Evolutionary conservation across 2,797 vertebrate species (phyloP), one percentile per base, ranked within the genome.

Genomic region (Periparus ater): DNA sequence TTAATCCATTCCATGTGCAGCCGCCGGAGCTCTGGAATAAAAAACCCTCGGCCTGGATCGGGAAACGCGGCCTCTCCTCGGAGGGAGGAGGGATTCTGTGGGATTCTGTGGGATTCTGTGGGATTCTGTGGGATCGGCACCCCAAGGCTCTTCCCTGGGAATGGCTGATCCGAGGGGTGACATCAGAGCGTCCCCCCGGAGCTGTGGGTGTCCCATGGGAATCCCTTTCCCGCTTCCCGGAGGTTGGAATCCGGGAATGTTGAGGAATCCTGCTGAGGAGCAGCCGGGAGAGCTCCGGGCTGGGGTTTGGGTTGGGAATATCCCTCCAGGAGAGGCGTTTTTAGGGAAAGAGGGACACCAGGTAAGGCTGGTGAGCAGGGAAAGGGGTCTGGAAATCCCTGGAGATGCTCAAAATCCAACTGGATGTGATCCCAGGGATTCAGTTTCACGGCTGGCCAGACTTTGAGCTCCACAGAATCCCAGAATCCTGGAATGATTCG

Each of bases 1-100:
- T 63, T 95, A 95, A 96, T 96, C 89, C 9, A 0, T 92, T 92
- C 95, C 95, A 91, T 92, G 42, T 95, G 94, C 3, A 1, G 75
- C 87, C 4, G 4, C 26, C 4, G 60, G 2, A 44, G 58, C 1
- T 60, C 62, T 0, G 8, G 42, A 36, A 75, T 27, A 21, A 72
- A 88, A 92, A 88, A 20, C 6, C 42, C 42, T 48, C 82, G 2
- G 65, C 38, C 78, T 22, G 71, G 25, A 8, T 13, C 14, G 57
- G 1, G 47, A 53, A 68, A 61, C 0, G 26, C 44, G 54, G 48
- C 48, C 53, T 51, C 50, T 78, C 27, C 38, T n/a, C 0, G 0
- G 74, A 51, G 38, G 1, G 6, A 32, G 67, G 11, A 13, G 58
- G 85, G 48, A 36, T 54, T 26, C 58, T 3, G 10, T 1, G 8